Conservation (phyloP, 2,113 vertebrate genomes). For the Zosterops borbonicus region DNA sequence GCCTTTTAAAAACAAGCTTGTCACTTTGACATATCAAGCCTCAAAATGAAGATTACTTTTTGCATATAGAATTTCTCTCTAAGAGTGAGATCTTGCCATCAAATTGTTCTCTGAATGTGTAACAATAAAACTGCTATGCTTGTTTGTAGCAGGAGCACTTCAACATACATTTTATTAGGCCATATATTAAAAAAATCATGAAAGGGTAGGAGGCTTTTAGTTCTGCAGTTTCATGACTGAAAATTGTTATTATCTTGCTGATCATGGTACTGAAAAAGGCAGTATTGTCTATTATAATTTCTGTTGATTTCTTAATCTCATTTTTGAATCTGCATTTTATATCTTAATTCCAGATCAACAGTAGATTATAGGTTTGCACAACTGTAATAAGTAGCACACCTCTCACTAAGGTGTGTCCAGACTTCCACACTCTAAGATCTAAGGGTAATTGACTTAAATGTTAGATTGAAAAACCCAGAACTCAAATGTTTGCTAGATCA, state of each 20-base stretch:
- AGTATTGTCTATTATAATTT: neutral
- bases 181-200: neutral
- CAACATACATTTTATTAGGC: neutral
- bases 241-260: neutral
- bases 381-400: neutral
- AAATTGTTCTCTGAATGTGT: neutral
- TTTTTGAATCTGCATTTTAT: neutral
- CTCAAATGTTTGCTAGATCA: neutral
- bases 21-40: neutral
- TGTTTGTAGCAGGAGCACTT: neutral
- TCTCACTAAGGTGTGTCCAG: rapidly evolving
- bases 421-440: neutral
- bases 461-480: neutral
- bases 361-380: neutral
- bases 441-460: neutral
- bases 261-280: neutral
- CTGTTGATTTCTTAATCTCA: neutral
- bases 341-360: neutral
- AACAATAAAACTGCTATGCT: neutral
- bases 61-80: neutral
- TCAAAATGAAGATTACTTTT: neutral
- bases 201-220: neutral
- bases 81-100: neutral
- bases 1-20: neutral
- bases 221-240: neutral